Evolutionary conservation across 2,113 vertebrate species (phyloP), one percentile per base, ranked within the genome.

Genomic region (Porphyrio hochstetteri): DNA sequence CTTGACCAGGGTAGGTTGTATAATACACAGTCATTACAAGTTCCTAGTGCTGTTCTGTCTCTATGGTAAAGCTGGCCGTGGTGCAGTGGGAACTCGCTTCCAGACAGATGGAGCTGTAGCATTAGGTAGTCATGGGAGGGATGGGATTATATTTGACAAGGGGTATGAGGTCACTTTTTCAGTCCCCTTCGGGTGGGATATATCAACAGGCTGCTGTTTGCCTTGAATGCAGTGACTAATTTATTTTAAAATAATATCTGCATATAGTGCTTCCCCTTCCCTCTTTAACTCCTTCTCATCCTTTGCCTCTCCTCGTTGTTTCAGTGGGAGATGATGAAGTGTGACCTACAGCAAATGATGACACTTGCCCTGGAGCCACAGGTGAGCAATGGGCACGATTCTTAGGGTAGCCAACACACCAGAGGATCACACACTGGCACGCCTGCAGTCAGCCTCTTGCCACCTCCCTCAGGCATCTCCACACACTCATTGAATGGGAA

Each of bases 91-190:
- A 36, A 61, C 50, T 79, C 0, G 1, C 36, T 38, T n/a, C 86
- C 93, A 86, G 83, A 59, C 94, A 95, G 72, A 79, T 35, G 80
- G 86, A 70, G 90, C 80, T 86, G 88, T 36, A 82, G 74, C 61
- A 19, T 76, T 79, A 46, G 93, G 86, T 25, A 28, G 84, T 68
- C 27, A 16, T 61, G 94, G 93, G 87, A 95, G 88, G 90, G 88
- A 67, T 57, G 59, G 92, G 85, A 48, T 71, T 88, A 64, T 33
- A 6, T 42, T 59, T 90, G 90, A 94, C 82, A 29, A 88, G 94
- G 74, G 86, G 85, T 71, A 86, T 94, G 93, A 96, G 85, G 71
- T 97, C 94, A 96, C 82, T 79, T 55, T n/a, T 53, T 55, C 55
- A 44, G 75, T 75, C 92, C 82, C 90, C 75, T 91, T 38, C 18